Evolutionary conservation across 2,113 vertebrate species (phyloP).

Genomic region (Galeopterus variegatus): DNA sequence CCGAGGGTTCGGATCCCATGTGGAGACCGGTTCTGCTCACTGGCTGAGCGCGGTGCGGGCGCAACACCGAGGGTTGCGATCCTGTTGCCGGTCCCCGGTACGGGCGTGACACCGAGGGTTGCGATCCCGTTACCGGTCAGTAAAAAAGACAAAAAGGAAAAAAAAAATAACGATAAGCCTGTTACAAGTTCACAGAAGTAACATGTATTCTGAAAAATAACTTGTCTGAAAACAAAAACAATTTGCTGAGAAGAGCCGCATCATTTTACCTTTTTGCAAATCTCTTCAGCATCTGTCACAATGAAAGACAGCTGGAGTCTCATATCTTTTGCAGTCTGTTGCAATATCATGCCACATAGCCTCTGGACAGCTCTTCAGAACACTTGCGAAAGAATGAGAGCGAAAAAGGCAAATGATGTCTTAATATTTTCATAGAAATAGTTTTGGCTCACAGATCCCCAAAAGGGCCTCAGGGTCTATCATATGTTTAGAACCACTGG

Average conservation of each 20-base stretch:
- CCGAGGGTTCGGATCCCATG: no score
- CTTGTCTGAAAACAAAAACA: constrained; percentile 20
- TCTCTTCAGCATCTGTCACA: neutral
- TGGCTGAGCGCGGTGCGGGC: no score
- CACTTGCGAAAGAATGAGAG: neutral
- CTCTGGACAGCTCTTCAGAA: neutral
- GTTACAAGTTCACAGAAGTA: constrained; percentile 9
- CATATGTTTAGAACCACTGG: neutral
- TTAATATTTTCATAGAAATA: constrained; percentile 23
- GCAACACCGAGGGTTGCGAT: no score
- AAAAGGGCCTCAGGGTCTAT: neutral
- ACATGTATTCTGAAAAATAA: constrained; percentile 37
- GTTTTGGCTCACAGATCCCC: neutral
- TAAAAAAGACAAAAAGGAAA: no score
- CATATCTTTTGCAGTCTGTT: neutral
- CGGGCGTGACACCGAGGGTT: no score
- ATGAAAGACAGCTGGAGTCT: neutral
- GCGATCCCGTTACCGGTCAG: no score
- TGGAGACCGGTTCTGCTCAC: no score
- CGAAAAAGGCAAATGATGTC: neutral
- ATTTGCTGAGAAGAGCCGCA: neutral
- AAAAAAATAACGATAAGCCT: neutral
- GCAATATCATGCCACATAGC: no score
- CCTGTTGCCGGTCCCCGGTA: no score
- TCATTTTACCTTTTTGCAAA: constrained; percentile 13